Conservation (phyloP, 2,113 vertebrate species). For the Engraulis encrasicolus region DNA sequence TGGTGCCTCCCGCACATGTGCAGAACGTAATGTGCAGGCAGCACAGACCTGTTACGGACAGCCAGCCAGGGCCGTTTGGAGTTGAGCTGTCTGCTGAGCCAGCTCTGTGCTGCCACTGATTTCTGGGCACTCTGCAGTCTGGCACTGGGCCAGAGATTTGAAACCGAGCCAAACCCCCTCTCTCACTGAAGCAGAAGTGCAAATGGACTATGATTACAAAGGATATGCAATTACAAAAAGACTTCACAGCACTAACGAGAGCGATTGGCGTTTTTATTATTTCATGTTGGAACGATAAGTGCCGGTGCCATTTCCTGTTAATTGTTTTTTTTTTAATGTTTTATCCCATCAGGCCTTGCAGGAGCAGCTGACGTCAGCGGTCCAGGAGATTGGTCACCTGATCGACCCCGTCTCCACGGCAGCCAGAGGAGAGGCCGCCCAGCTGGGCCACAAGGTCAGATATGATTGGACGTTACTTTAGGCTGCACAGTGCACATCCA, state of each 20-base stretch:
- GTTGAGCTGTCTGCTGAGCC: too few relatives aligned
- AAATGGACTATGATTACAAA: neutral
- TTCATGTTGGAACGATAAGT: neutral
- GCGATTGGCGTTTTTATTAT: neutral
- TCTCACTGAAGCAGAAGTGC: neutral
- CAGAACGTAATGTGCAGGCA: too few relatives aligned
- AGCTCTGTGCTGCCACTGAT: neutral
- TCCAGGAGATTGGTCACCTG: slow-evolving; percentile 96
- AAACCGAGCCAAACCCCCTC: neutral
- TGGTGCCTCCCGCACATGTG: too few relatives aligned
- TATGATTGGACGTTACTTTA: too few relatives aligned
- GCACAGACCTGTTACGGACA: too few relatives aligned
- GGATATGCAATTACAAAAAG: neutral
- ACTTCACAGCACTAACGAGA: neutral
- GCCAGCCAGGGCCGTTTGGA: too few relatives aligned
- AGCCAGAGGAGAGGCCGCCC: slow-evolving; percentile 93
- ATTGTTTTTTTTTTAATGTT: too few relatives aligned
- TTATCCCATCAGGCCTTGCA: slow-evolving; percentile 86
- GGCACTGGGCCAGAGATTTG: neutral
- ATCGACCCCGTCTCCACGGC: slow-evolving; percentile 93
- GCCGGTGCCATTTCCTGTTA: slow-evolving; percentile 37
- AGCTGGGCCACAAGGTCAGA: slow-evolving; percentile 96
- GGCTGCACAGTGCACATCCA: too few relatives aligned
- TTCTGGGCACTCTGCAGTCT: neutral
- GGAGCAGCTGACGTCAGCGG: slow-evolving; percentile 94